Evolutionary conservation across 2,797 vertebrate genomes (phyloP).

Genomic region (Paguma larvata): DNA sequence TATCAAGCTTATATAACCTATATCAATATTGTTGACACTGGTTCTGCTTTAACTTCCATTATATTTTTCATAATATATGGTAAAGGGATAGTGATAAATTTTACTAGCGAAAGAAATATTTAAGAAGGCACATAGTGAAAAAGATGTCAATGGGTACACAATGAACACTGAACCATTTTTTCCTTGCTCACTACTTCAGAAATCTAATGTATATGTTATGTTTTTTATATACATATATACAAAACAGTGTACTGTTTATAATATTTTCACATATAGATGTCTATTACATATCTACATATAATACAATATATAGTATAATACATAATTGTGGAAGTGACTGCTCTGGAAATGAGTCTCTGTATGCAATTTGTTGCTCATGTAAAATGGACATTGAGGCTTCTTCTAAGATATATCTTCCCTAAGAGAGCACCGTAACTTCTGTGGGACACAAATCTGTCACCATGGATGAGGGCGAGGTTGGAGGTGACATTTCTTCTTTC

Average conservation of each 20-base stretch:
- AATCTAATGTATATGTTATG: background rate
- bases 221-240: background rate
- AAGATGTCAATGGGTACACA: background rate
- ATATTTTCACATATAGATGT: background rate
- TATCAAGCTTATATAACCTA: background rate
- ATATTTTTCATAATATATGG: background rate
- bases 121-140: background rate
- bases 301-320: too few species aligned
- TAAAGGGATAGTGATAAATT: background rate
- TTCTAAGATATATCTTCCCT: background rate
- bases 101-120: background rate
- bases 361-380: background rate
- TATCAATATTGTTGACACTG: background rate
- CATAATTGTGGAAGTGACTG: background rate
- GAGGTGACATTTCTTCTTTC: background rate
- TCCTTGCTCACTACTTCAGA: slow-evolving; percentile 4
- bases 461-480: background rate
- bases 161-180: background rate
- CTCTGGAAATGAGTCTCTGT: background rate
- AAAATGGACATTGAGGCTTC: background rate
- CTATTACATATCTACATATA: background rate
- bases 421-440: background rate
- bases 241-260: background rate
- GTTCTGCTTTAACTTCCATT: background rate
- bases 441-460: background rate